Percentiles rank a stretch among this genome's conserved stretches.
phyloP scores from a whole-genome alignment of 2,113 vertebrate species.

The Pollimyrus isidori region DNA sequence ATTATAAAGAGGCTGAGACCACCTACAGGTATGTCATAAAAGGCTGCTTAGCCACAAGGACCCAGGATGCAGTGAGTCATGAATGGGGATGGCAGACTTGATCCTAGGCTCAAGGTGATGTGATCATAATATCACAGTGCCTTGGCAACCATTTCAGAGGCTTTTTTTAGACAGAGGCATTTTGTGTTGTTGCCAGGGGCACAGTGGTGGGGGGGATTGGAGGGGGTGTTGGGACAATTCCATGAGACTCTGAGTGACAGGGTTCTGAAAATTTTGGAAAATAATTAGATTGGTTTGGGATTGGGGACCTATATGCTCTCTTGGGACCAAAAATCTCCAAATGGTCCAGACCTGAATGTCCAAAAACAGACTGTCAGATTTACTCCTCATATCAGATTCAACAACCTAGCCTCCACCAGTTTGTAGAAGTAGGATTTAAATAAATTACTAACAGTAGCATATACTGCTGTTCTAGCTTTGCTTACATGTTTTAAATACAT shows the following conservation, averaged over 20 bases:
- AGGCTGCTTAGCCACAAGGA: background rate
- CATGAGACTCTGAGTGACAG: background rate
- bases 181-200: background rate
- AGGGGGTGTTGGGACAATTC: background rate
- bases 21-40: background rate
- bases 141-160: background rate
- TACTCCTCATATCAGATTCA: background rate
- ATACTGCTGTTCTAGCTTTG: background rate
- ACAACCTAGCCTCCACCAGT: background rate
- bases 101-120: conserved; percentile 1
- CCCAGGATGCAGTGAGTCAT: background rate
- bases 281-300: background rate
- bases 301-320: background rate
- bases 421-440: background rate
- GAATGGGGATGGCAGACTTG: background rate
- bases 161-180: background rate
- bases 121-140: background rate
- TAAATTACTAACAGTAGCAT: background rate
- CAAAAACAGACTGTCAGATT: background rate
- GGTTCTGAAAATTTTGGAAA: background rate
- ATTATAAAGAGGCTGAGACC: background rate
- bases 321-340: background rate
- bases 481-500: background rate
- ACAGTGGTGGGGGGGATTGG: background rate
- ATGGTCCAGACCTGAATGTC: background rate